Evolutionary conservation across 1,140 invertebrate genomes (phyloP), one percentile per base, ranked within the genome.

Genomic region (Ruditapes philippinarum): DNA sequence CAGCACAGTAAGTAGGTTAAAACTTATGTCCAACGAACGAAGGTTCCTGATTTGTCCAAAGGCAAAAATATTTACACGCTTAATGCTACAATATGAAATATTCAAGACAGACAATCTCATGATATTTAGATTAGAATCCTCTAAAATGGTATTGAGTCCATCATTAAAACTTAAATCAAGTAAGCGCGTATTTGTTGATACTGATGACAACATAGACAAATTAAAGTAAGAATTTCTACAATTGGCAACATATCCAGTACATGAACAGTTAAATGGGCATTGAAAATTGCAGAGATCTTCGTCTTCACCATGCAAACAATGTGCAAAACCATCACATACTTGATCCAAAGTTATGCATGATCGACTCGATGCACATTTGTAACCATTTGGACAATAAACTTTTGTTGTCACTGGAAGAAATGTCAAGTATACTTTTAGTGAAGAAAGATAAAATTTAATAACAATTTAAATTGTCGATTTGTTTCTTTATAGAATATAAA

Each of bases 21-120:
- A 40, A 45, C 78, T 83, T 9, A 91, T 60, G 68, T 90, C 81
- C 5, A 90, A n/a, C 22, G 9, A 22, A 9, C 60, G n/a, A 5
- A 65, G 31, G 31, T 65, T 65, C 11, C 17, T 65, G 19, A 65
- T 2, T 28, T 19, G 28, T 65, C 7, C 22, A 65, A 65, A 65
- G 5, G 25, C 31, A 36, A 7, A 62, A 12, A 5, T 36, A 22
- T 2, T 9, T 31, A 45, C 17, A n/a, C 4, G 11, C 28, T 4
- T 14, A 7, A 82, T 40, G 9, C 33, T 38, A 36, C 51, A 62
- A n/a, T 19, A n/a, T 1, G 79, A 82, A 22, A 82, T 3, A 62
- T 82, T 82, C 31, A 82, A 31, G 4, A 45, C 22, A 19, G 31
- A 22, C 31, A 82, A 65, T 5, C 3, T n/a, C 11, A 31, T 3